Evolutionary conservation across 2,888 invertebrate genomes (phyloP).

Genomic region (Dynastes hyllus): DNA sequence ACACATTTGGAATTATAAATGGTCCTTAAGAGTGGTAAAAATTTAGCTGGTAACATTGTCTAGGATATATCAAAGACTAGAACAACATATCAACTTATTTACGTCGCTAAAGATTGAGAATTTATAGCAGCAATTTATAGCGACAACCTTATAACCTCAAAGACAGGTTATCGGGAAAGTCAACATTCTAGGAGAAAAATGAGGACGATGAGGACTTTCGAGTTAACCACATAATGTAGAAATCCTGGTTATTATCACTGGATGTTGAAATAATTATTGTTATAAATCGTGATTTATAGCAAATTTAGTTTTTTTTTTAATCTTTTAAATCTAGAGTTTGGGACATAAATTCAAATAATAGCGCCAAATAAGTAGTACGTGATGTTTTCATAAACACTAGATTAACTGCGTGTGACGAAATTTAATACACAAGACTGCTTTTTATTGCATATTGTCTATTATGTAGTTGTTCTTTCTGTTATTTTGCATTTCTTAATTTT

Average conservation of each 20-base stretch:
- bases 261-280: background rate
- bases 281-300: background rate
- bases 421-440: no score
- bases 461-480: no score
- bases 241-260: no score
- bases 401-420: no score
- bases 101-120: no score
- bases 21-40: constrained; percentile 3
- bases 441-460: no score
- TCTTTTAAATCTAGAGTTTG: no score
- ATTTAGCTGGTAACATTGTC: constrained; percentile 26
- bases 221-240: background rate
- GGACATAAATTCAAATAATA: no score
- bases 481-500: no score
- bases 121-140: background rate
- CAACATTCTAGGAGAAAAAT: background rate
- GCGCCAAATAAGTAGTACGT: no score
- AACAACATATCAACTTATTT: background rate
- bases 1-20: constrained; percentile 35
- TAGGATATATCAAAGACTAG: background rate
- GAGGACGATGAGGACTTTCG: background rate
- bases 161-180: constrained; percentile 14
- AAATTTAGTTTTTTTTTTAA: background rate
- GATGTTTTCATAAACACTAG: no score
- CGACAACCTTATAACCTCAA: background rate